Base-by-base conservation (phyloP, 35 echinoderm and acorn worm species). In the Stichopus chloronotus region DNA sequence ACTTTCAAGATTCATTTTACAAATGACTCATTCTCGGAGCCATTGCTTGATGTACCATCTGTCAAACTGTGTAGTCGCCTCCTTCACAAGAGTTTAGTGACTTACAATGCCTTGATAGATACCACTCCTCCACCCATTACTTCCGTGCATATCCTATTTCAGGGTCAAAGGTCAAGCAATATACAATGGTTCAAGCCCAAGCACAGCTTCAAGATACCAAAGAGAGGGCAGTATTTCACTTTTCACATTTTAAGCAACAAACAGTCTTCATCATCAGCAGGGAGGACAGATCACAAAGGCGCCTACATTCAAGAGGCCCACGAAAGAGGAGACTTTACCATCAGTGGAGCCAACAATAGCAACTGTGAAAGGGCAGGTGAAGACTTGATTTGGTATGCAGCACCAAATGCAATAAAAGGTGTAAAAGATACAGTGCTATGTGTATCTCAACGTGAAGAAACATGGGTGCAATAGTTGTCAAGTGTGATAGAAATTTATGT, bases 351-450 rank as follows among this genome's bases (percentile, higher is more conserved):
- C n/a, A 74, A n/a, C 69, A 65, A 65, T 9, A 65, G 11, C 61
- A 65, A 19, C 61, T 11, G 19, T 65, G 11, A 65, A 11, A 65
- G 0, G 11, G 19, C 11, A 65, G 17, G n/a, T 55, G 91, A 93
- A 7, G 95, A 94, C 58, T 91, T 83, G 24, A 90, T 96, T 52
- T 96, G 95, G 95, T 96, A 85, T 91, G 63, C 74, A 78, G 92
- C 95, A 58, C 95, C 95, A 60, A 56, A 88, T 9, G 21, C 76
- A 12, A 93, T 96, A 52, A 96, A 94, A 59, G 95, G 95, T 69
- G 63, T 96, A n/a, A 88, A 87, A 87, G 88, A 93, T 60, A 77
- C 59, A 5, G 80, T 90, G 17, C 63, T 72, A 43, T 78, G 72
- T 81, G 55, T 84, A 92, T 10, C 90, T 52, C 53, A 81, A 16